Evolutionary conservation across 2,888 invertebrate species (phyloP), one percentile per base, ranked within the genome.

Genomic region (Margaritifera margaritifera): DNA sequence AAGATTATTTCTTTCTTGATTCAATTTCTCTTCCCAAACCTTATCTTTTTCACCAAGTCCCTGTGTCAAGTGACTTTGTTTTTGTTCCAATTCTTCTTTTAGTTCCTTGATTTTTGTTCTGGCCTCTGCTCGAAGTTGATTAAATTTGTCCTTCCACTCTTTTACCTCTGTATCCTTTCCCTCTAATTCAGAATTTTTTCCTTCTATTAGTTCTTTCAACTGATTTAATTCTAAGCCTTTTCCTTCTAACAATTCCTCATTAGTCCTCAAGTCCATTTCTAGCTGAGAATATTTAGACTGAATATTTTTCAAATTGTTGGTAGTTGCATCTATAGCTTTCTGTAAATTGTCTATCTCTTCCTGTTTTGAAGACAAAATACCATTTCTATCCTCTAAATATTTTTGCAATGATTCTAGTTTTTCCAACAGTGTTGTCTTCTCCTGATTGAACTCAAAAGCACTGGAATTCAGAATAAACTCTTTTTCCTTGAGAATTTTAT

Each of bases 61-160:
- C 69, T 68, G 53, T 69, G 64, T 51, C 56, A 69, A 64, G 22
- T 75, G 64, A 18, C 60, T 67, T 42, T 61, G 69, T 52, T 73
- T 71, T 63, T 78, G 69, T 19, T 82, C 80, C n/a, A 79, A 31
- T 55, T 67, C 71, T n/a, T 80, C 78, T 56, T 79, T 80, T 42
- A 86, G 71, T 68, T 84, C 82, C 59, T 78, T 77, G 20, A 83
- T 74, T 66, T 81, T 76, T 20, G 68, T 58, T 68, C 83, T 82
- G 22, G 85, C 84, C 61, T 85, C 84, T 27, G 73, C 67, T 52
- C 74, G 68, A 31, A 87, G 68, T 56, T 83, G 77, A 3, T 70
- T 74, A 69, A 80, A 83, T 62, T 82, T 79, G 31, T 82, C 77
- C n/a, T 74, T 73, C 11, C 57, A 42, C n/a, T 70, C 54, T 50